Evolutionary conservation across 2,797 vertebrate genomes (phyloP).

Genomic region (Silurus lanzhouensis): DNA sequence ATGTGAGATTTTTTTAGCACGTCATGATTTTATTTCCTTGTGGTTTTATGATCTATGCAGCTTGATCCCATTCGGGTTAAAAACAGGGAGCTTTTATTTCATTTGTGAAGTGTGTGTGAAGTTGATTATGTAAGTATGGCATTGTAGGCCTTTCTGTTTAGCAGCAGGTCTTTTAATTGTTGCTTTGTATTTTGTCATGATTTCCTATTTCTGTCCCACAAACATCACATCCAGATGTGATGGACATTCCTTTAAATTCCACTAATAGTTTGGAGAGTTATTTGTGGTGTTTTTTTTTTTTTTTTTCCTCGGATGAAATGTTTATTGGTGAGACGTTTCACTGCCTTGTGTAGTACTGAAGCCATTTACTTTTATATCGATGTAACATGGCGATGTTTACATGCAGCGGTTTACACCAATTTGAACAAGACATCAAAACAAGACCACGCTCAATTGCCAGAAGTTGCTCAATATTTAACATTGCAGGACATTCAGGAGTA

Average conservation of each 20-base stretch:
- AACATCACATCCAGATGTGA: constrained; percentile 36
- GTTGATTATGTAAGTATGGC: neutral
- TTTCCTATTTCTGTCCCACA: neutral
- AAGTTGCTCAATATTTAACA: neutral
- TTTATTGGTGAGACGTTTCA: constrained; percentile 33
- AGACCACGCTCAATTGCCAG: too few relatives aligned
- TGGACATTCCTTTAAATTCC: constrained; percentile 57
- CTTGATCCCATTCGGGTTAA: neutral
- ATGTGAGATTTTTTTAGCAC: neutral
- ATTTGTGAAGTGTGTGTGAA: neutral
- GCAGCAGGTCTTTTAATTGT: constrained; percentile 30
- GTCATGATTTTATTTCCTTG: neutral
- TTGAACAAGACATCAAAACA: too few relatives aligned
- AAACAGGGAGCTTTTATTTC: neutral
- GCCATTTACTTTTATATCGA: neutral
- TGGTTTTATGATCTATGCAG: constrained; percentile 40
- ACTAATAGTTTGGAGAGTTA: constrained; percentile 41
- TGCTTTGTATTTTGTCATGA: constrained; percentile 1
- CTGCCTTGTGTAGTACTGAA: neutral
- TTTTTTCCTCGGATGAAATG: constrained; percentile 61
- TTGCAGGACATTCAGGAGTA: neutral
- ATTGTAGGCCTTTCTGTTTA: constrained; percentile 33
- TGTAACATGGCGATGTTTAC: neutral
- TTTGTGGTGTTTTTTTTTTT: constrained; percentile 60
- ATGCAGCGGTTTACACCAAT: neutral